Conservation (phyloP, 2,888 invertebrate genomes). For the Alloscopus bannaensis region DNA sequence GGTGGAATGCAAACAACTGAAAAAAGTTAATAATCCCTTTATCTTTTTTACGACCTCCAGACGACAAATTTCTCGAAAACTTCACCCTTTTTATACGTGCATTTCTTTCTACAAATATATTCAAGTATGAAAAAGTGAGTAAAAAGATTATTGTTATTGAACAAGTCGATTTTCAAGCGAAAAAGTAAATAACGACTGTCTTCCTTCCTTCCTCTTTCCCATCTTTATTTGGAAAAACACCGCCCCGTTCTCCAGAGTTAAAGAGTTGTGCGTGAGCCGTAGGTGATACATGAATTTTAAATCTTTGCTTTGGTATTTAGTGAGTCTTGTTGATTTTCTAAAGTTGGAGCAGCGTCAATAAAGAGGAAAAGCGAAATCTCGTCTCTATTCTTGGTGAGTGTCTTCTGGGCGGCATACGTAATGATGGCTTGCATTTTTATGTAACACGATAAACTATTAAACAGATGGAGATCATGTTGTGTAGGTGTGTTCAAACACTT, state of each 20-base stretch:
- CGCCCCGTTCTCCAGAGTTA: not conserved
- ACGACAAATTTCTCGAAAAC: conserved; percentile 50
- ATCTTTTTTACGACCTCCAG: conserved; percentile 47
- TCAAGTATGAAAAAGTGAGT: conserved; percentile 1
- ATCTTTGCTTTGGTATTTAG: not conserved
- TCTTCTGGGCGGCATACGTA: conserved; percentile 41
- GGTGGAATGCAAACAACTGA: too few species aligned
- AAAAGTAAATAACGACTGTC: not conserved
- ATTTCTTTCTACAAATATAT: not conserved
- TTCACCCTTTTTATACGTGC: not conserved
- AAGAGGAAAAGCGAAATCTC: too few species aligned
- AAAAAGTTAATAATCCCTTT: conserved; percentile 31
- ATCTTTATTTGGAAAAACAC: conserved; percentile 37
- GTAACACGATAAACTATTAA: conserved; percentile 38
- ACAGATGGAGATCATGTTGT: conserved; percentile 51
- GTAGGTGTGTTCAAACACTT: conserved; percentile 52
- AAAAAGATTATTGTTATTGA: conserved; percentile 7
- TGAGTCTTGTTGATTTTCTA: conserved; percentile 7
- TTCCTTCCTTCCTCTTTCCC: conserved; percentile 15
- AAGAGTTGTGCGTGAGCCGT: not conserved
- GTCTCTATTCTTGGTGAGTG: conserved; percentile 20
- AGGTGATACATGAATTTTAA: not conserved
- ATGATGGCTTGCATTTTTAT: conserved; percentile 30
- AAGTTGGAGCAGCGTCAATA: not conserved
- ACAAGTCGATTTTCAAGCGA: conserved; percentile 16